Conservation (phyloP, 2,888 invertebrate genomes). For the Sinhomidia bicolor region DNA sequence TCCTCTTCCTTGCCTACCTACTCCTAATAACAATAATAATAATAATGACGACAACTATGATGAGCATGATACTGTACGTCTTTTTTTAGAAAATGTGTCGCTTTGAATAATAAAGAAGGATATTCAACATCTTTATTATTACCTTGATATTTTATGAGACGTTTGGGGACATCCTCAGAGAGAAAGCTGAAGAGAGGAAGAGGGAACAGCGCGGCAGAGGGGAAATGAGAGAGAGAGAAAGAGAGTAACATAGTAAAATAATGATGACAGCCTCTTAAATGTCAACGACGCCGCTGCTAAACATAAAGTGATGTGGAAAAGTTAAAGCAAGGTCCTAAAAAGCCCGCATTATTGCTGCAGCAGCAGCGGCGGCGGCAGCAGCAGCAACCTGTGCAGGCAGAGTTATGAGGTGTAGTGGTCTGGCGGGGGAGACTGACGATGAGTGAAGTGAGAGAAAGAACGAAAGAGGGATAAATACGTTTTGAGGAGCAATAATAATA, state of each 20-base stretch:
- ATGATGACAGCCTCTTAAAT: slow-evolving; percentile 74
- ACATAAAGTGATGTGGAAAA: slow-evolving; percentile 69
- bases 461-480: neutral
- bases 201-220: neutral
- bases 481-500: neutral
- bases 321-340: slow-evolving; percentile 65
- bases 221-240: too few species aligned
- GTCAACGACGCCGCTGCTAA: slow-evolving; percentile 68
- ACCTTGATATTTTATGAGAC: slow-evolving; percentile 73
- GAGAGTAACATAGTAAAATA: slow-evolving; percentile 66
- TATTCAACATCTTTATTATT: slow-evolving; percentile 73
- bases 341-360: slow-evolving; percentile 71
- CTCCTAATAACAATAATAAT: slow-evolving; percentile 19
- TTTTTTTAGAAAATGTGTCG: slow-evolving; percentile 59
- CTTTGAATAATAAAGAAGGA: slow-evolving; percentile 71
- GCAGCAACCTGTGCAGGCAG: slow-evolving; percentile 59
- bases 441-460: neutral
- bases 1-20: neutral
- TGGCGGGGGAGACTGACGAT: too few species aligned
- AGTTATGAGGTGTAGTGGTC: slow-evolving; percentile 27
- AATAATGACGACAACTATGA: slow-evolving; percentile 1
- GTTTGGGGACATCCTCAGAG: slow-evolving; percentile 61
- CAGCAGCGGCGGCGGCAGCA: too few species aligned
- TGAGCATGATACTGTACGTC: slow-evolving; percentile 42
- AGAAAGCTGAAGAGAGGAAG: neutral